Evolutionary conservation across 2,113 vertebrate genomes (phyloP).

Genomic region (Pterocles gutturalis): DNA sequence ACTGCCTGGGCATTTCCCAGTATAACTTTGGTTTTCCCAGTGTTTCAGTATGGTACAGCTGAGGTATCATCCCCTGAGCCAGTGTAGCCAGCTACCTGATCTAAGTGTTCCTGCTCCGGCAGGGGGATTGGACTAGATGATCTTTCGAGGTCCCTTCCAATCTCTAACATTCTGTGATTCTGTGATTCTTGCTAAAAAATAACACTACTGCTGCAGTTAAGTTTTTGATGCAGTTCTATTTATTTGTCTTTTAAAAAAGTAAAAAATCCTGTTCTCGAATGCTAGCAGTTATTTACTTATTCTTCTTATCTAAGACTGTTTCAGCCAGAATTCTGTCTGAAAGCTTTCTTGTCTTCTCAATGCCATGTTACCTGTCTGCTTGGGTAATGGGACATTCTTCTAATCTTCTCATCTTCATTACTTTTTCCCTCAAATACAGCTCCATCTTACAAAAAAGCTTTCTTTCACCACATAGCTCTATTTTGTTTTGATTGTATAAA

Average conservation of each 20-base stretch:
- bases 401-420: background rate
- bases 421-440: background rate
- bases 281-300: background rate
- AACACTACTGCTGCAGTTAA: background rate
- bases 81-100: too few species aligned
- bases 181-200: background rate
- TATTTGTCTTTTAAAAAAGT: background rate
- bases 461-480: background rate
- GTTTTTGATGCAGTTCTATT: background rate
- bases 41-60: background rate
- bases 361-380: rapidly evolving
- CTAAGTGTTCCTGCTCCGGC: too few species aligned
- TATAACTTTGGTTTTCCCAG: background rate
- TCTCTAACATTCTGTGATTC: too few species aligned
- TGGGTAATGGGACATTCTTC: background rate
- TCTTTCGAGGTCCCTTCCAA: too few species aligned
- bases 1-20: background rate
- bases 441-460: background rate
- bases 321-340: background rate
- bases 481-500: background rate
- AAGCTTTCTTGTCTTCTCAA: background rate
- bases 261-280: background rate
- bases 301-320: background rate
- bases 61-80: background rate
- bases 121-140: too few species aligned